Conservation (phyloP, 2,113 vertebrate genomes). For the Cebus imitator region DNA sequence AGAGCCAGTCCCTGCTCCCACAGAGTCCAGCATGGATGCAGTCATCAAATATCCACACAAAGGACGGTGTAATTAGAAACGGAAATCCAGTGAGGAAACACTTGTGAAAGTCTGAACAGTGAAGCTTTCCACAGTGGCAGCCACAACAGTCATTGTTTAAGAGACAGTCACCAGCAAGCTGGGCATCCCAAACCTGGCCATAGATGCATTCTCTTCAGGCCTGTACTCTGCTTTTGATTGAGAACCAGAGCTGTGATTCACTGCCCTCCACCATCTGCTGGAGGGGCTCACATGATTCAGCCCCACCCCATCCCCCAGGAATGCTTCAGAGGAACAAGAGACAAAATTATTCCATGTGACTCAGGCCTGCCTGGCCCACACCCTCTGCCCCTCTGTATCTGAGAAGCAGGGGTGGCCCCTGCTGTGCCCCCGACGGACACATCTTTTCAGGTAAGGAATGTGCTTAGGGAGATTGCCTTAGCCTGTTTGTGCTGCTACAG, state of each 20-base stretch:
- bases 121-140: background rate
- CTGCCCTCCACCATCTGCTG: background rate
- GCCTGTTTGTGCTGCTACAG: too few species aligned
- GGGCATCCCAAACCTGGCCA: background rate
- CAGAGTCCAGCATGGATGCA: rapidly evolving
- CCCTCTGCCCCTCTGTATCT: background rate
- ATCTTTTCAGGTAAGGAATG: background rate
- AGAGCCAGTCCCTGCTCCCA: rapidly evolving
- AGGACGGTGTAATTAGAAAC: too few species aligned
- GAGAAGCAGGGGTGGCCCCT: rapidly evolving
- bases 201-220: background rate
- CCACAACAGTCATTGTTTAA: background rate
- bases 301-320: background rate
- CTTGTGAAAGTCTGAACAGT: background rate
- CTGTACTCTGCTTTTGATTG: background rate
- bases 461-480: background rate
- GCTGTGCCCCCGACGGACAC: background rate
- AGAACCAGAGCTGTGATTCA: background rate
- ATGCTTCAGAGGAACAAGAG: background rate
- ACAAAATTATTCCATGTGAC: background rate
- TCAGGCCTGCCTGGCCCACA: background rate
- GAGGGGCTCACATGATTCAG: background rate
- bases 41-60: background rate
- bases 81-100: background rate
- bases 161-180: background rate